Base-by-base conservation (phyloP, 2,888 invertebrate genomes). In the Bellardia pandia region DNA sequence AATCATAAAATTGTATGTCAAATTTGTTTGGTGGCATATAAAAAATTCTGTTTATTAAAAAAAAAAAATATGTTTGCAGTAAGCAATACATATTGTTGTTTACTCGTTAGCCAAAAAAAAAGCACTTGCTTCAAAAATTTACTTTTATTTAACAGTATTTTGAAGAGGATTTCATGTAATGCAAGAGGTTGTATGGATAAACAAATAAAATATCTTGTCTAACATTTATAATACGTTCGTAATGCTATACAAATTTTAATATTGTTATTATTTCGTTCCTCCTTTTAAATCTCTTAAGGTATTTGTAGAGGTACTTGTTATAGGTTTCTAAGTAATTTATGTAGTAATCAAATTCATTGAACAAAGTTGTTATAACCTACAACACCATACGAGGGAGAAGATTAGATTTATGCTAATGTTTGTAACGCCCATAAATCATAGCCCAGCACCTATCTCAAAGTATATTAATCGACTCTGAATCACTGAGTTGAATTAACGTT, bases 1-100 rank as follows among this genome's bases (percentile, higher is more conserved):
- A 82, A 75, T 82, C 82, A 42, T 76, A 69, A 82, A 60, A 51
- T 68, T 75, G 48, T 48, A 58, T 81, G 16, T 48, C 16, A 56
- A n/a, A 13, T 60, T 33, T 60, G 30, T 45, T 64, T 64, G 13
- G 33, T 45, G 30, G 13, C 23, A 9, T 56, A 45, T 48, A 71
- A 60, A 78, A 58, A 11, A 42, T 33, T 23, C 8, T 45, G 11
- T 40, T n/a, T 16, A 48, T n/a, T 16, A 48, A 75, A 75, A 75
- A 37, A 75, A 37, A n/a, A 13, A 7, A 14, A 33, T 37, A 37
- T 37, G 37, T 37, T 37, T 33, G 30, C 30, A 9, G 42, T 74
- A n/a, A 60, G 45, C 30, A 60, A 23, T 33, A n/a, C n/a, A n/a
- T n/a, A 60, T 60, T 37, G 6, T 7, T 9, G 8, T 37, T 40